Evolutionary conservation across 2,888 invertebrate species (phyloP), one percentile per base, ranked within the genome.

Genomic region (Oasisia sp.): DNA sequence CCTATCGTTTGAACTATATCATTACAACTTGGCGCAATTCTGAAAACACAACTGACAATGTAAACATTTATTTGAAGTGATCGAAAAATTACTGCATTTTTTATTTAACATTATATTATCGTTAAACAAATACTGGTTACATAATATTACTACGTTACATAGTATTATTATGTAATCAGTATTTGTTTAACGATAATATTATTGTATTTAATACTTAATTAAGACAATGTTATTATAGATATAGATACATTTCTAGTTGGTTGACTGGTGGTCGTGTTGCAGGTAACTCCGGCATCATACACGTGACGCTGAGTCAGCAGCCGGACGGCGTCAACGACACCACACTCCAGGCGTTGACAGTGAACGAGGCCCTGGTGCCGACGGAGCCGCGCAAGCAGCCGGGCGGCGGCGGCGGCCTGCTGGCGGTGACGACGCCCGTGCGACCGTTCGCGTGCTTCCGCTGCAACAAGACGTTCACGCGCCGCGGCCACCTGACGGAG

Each of bases 391-490:
- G 27, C 74, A 74, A 74, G 27, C 74, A 74, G 74, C 27, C 27
- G n/a, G n/a, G n/a, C 74, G 27, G 74, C 74, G 19, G 19, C 58
- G 19, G 14, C 19, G 27, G 27, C 27, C 1, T 74, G n/a, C 27
- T 74, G n/a, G 3, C 74, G 27, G 27, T 19, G 74, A 74, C 27
- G 27, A 74, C 74, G 7, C 74, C 74, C 5, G n/a, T 27, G 74
- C 74, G 74, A 27, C 74, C 74, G 27, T 74, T 74, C 27, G 74
- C 74, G 27, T 74, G 74, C 74, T 74, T 74, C 74, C 74, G 74
- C 74, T 74, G 74, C 27, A 74, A 74, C n/a, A 74, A 74, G 74
- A 74, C 74, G 74, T 74, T 74, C 74, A 74, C 74, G 74, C 74
- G 74, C 7, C 74, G 74, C 5, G 74, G 74, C 27, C 74, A 74